Base-by-base conservation (phyloP, 1,140 invertebrate species). In the Trichonephila clavata region DNA sequence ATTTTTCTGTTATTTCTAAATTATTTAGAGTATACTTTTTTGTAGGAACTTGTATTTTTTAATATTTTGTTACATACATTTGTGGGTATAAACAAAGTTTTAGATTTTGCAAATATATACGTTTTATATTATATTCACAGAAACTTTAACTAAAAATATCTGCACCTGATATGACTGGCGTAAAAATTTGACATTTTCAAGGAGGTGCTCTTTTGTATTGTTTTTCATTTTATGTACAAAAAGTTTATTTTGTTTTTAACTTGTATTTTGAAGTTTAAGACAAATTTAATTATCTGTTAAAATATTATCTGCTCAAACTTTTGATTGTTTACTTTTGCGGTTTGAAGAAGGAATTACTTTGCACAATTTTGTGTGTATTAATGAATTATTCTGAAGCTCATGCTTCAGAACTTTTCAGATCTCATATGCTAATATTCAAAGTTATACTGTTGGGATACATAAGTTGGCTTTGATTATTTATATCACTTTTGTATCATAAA, bases 121-220 rank as follows among this genome's bases (percentile, higher is more conserved):
- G 27, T 77, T 77, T 7, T 77, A 14, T 77, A 32, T 77, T 32
- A 77, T 32, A 39, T 18, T 32, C 27, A 18, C 18, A 39, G 71
- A 77, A 32, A 24, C 14, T 32, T 32, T 77, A 20, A 14, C 27
- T 16, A 14, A 18, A 77, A 16, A 32, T 77, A 32, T 32, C 6
- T 24, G 24, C 27, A 10, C 7, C 50, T 50, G 50, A 50, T 77
- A 18, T 77, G 27, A 20, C 5, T 77, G 27, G 39, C 18, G 27
- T 32, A 77, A 18, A 77, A 77, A 6, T n/a, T 68, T 68, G 24
- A 77, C 27, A 6, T 77, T 77, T 71, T 77, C 27, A n/a, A 32
- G 27, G 32, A 77, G 71, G 71, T 77, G 71, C 71, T 77, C 39
- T 77, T 77, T 77, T 77, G 71, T 77, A 77, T 77, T 39, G 13